phyloP scores from a whole-genome alignment of 1,140 invertebrate species.

The Vollenhovia emeryi region DNA sequence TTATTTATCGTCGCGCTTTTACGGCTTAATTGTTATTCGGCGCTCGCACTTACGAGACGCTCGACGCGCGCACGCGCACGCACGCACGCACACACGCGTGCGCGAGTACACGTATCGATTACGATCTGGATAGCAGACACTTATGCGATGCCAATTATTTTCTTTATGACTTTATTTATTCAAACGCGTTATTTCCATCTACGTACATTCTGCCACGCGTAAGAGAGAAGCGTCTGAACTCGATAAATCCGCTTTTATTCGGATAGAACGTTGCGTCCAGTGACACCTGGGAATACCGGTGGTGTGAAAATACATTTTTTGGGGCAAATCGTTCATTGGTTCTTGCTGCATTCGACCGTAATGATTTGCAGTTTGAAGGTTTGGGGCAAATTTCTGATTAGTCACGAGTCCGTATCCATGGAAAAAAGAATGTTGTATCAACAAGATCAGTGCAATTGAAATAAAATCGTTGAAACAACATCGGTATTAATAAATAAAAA shows the following conservation, averaged over 20 bases:
- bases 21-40: slow-evolving; percentile 68
- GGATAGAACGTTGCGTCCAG: neutral
- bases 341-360: too few relatives aligned
- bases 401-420: too few relatives aligned
- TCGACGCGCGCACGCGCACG: neutral
- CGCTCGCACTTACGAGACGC: slow-evolving; percentile 19
- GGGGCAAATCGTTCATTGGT: too few relatives aligned
- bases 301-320: too few relatives aligned
- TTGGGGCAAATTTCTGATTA: too few relatives aligned
- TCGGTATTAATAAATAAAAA: too few relatives aligned
- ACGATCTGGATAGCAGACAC: neutral
- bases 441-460: too few relatives aligned
- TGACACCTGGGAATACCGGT: too few relatives aligned
- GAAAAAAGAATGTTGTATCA: too few relatives aligned
- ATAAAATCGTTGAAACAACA: too few relatives aligned
- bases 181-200: neutral
- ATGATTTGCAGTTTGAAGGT: too few relatives aligned
- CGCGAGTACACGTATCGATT: neutral
- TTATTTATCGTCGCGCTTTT: slow-evolving; percentile 76
- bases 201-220: neutral
- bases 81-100: neutral
- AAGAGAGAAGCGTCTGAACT: neutral
- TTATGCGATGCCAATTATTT: neutral
- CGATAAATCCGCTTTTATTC: neutral
- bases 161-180: neutral